phyloP scores from a whole-genome alignment of 2,888 invertebrate species.

The Pecten maximus region DNA sequence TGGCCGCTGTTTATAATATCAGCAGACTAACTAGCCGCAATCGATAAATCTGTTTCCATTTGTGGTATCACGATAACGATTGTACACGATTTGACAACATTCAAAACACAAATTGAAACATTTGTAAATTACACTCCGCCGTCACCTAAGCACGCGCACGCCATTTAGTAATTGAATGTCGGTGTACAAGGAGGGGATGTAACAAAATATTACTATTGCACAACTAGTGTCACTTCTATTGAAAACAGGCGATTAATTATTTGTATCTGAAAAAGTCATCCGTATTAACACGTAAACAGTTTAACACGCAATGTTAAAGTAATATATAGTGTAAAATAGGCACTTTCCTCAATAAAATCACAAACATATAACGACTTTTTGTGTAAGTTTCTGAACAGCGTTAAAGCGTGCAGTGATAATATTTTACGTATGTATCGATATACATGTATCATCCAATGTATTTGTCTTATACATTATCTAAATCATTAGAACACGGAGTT shows the following conservation, averaged over 20 bases:
- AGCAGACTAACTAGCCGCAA: not conserved
- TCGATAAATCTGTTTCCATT: not conserved
- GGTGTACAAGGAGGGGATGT: not conserved
- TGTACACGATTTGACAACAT: not conserved
- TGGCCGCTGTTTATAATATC: not conserved
- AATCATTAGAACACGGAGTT: too few species aligned
- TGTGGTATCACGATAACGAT: not conserved
- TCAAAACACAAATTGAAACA: not conserved
- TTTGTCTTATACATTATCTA: too few species aligned
- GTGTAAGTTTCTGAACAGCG: too few species aligned
- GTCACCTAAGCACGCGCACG: not conserved
- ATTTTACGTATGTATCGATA: too few species aligned
- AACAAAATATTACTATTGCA: not conserved
- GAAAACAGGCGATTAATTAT: not conserved
- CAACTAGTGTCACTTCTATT: not conserved
- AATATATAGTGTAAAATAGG: not conserved
- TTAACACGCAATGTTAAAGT: not conserved
- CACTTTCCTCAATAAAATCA: not conserved
- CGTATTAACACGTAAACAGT: not conserved
- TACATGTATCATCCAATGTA: too few species aligned
- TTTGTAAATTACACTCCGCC: not conserved
- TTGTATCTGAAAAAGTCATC: not conserved
- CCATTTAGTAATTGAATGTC: not conserved
- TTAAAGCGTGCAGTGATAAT: too few species aligned
- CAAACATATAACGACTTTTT: too few species aligned